Conservation (phyloP, 1,140 invertebrate genomes). For the Callitettix versicolor region DNA sequence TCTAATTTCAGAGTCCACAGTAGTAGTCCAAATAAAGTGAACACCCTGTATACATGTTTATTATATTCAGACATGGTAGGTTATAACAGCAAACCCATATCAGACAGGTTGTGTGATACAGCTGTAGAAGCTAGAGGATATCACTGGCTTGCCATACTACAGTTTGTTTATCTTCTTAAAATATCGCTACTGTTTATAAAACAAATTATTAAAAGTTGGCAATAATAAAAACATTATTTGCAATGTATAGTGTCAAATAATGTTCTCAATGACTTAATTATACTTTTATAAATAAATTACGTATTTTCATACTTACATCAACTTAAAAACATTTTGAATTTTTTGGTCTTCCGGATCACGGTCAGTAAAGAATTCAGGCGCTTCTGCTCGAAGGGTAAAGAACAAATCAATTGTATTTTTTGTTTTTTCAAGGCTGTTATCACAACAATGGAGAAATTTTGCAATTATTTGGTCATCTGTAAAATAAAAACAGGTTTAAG, state of each 20-base stretch:
- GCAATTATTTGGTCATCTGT: slow-evolving; percentile 31
- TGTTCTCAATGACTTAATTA: neutral
- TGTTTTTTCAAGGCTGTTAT: slow-evolving; percentile 30
- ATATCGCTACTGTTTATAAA: neutral
- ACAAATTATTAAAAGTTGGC: neutral
- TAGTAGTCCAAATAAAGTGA: no score
- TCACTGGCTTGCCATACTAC: no score
- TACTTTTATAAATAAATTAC: neutral
- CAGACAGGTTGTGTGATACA: no score
- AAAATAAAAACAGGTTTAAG: neutral
- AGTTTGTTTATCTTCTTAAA: neutral
- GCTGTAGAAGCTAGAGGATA: no score
- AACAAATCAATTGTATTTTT: slow-evolving; percentile 31
- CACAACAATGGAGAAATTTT: slow-evolving; percentile 30
- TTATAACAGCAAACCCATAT: no score
- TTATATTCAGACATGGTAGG: no score
- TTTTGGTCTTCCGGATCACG: slow-evolving; percentile 29
- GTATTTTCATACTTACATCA: slow-evolving; percentile 22
- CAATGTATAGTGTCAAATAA: neutral
- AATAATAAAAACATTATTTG: neutral
- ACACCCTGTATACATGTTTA: no score
- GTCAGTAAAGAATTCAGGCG: slow-evolving; percentile 32
- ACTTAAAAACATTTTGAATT: slow-evolving; percentile 27
- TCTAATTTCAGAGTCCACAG: no score
- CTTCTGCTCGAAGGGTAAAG: slow-evolving; percentile 27